Percentiles rank a stretch among this genome's conserved stretches.
Evolutionary conservation across 2,797 vertebrate species (phyloP).

Genomic region (Sarcoramphus papa): DNA sequence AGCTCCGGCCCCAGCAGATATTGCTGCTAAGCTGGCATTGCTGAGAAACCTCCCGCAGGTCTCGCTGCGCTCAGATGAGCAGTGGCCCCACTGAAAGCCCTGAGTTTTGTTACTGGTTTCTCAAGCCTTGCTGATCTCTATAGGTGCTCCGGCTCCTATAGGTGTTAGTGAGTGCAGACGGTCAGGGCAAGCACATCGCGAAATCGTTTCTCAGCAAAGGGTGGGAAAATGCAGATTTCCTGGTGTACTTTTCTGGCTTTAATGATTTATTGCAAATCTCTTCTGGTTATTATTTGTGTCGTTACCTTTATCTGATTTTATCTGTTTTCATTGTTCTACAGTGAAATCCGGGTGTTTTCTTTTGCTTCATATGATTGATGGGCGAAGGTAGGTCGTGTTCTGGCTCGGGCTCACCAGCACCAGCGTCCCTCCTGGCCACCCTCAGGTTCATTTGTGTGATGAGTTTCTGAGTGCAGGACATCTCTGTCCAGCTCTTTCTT

Average conservation of each 20-base stretch:
- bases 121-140: background rate
- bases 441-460: background rate
- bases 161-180: background rate
- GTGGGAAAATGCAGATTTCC: background rate
- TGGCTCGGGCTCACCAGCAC: background rate
- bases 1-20: background rate
- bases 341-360: background rate
- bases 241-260: background rate
- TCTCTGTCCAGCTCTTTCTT: background rate
- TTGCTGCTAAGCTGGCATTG: fast-evolving
- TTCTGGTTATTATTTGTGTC: background rate
- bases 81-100: background rate
- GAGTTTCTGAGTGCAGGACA: background rate
- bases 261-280: background rate
- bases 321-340: background rate
- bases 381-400: fast-evolving
- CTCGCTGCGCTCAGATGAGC: fast-evolving
- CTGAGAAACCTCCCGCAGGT: background rate
- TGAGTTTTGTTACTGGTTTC: background rate
- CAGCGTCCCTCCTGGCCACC: background rate
- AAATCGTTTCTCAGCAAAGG: background rate
- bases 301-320: background rate
- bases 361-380: background rate
- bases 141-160: background rate
- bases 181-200: background rate